Conservation (phyloP, 2,888 invertebrate genomes). For the Operophtera brumata region DNA sequence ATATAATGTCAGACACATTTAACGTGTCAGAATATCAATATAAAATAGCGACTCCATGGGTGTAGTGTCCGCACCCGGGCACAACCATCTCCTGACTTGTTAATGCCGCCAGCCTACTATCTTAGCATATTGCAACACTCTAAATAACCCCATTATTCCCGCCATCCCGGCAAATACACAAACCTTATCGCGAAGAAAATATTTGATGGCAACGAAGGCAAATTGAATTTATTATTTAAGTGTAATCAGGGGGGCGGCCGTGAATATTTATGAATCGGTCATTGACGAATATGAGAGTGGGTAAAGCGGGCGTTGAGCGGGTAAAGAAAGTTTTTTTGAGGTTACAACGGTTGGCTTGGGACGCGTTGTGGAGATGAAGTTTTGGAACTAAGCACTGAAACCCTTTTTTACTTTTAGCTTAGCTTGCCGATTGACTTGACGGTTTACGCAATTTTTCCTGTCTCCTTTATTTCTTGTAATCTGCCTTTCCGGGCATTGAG, state of each 20-base stretch:
- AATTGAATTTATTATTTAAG: slow-evolving; percentile 79
- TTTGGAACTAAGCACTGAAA: slow-evolving; percentile 20
- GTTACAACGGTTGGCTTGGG: slow-evolving; percentile 32
- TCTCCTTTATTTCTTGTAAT: too few relatives aligned
- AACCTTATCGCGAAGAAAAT: slow-evolving; percentile 68
- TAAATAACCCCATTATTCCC: slow-evolving; percentile 77
- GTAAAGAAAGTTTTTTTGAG: slow-evolving; percentile 30
- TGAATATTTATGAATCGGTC: slow-evolving; percentile 58
- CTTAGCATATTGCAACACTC: slow-evolving; percentile 79
- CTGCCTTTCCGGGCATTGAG: too few relatives aligned
- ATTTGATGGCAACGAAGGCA: slow-evolving; percentile 69
- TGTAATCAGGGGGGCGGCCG: slow-evolving; percentile 55
- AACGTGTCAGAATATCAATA: neutral
- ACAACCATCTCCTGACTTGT: slow-evolving; percentile 78
- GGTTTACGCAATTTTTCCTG: too few relatives aligned
- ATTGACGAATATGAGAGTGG: slow-evolving; percentile 59
- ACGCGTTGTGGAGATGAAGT: slow-evolving; percentile 30
- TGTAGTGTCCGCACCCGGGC: slow-evolving; percentile 43
- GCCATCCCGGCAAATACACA: slow-evolving; percentile 68
- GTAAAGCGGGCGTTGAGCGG: slow-evolving; percentile 29
- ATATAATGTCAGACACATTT: neutral
- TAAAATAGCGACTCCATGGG: slow-evolving; percentile 43
- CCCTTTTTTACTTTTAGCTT: slow-evolving; percentile 15
- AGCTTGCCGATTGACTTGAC: slow-evolving; percentile 13
- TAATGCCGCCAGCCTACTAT: slow-evolving; percentile 77